These are phyloP conservation scores for Phrynocephalus guinanensis DNA, from an alignment of 2,797 vertebrate species.

Conservation along the genomic window DNA sequence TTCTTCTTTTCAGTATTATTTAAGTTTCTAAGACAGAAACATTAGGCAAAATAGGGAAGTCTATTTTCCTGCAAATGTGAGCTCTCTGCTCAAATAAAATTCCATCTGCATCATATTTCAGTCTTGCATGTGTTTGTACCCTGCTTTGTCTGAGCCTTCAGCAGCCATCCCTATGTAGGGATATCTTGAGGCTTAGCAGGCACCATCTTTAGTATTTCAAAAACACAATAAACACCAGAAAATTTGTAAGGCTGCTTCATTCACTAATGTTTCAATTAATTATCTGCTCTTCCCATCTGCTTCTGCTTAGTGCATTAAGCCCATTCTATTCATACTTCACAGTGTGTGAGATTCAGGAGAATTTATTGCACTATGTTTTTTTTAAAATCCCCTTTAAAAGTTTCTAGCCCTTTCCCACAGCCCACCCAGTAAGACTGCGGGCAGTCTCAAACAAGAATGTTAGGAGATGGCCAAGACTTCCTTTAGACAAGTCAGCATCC, in stretches of 20 bases:
- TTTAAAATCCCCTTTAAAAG: conserved; percentile 9
- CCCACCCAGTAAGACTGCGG: background rate
- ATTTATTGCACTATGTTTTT: conserved; percentile 36
- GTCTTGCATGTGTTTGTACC: background rate
- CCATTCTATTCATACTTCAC: conserved; percentile 31
- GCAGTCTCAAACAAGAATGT: background rate
- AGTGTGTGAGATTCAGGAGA: conserved; percentile 23
- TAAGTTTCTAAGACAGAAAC: conserved; percentile 32
- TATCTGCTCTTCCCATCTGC: conserved; percentile 53
- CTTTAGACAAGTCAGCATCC: background rate
- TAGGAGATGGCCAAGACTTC: background rate
- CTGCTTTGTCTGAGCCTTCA: background rate
- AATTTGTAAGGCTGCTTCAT: conserved; percentile 25
- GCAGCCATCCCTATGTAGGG: fast-evolving
- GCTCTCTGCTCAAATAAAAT: background rate
- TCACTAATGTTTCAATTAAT: conserved; percentile 43
- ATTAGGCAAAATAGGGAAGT: background rate
- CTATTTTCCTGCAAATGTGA: background rate
- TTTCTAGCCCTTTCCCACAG: conserved; percentile 35
- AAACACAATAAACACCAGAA: conserved; percentile 22
- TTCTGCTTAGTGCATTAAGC: conserved; percentile 32
- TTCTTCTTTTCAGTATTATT: background rate
- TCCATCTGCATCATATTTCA: background rate
- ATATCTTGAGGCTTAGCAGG: background rate
- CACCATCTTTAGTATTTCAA: background rate